These are phyloP conservation scores for Tetrapedia diversipes DNA, from an alignment of 2,888 invertebrate species.

Conservation along the genomic window DNA sequence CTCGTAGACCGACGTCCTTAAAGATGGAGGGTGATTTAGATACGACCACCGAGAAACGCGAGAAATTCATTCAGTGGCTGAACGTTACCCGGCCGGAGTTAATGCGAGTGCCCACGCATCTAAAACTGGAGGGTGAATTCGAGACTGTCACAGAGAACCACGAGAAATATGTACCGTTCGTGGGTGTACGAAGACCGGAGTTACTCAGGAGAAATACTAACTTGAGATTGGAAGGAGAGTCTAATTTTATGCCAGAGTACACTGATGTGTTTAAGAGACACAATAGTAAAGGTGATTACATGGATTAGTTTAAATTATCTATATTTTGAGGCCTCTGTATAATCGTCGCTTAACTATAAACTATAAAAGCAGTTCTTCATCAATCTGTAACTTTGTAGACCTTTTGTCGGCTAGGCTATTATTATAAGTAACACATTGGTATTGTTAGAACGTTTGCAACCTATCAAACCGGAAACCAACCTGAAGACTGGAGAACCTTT, in stretches of 20 bases:
- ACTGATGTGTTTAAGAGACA: slow-evolving; percentile 79
- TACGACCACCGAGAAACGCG: slow-evolving; percentile 83
- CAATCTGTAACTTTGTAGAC: too few relatives aligned
- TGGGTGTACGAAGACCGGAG: slow-evolving; percentile 82
- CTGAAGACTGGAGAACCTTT: slow-evolving; percentile 72
- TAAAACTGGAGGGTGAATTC: slow-evolving; percentile 84
- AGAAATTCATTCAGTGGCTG: slow-evolving; percentile 81
- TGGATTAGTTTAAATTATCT: neutral
- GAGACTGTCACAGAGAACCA: slow-evolving; percentile 83
- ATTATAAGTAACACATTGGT: too few relatives aligned
- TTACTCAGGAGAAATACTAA: slow-evolving; percentile 82
- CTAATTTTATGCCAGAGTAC: slow-evolving; percentile 82
- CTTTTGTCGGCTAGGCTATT: too few relatives aligned
- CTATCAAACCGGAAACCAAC: slow-evolving; percentile 72
- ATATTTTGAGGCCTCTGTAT: too few relatives aligned
- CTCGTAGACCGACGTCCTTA: slow-evolving; percentile 82
- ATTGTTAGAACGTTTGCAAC: slow-evolving; percentile 70
- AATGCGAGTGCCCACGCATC: slow-evolving; percentile 81
- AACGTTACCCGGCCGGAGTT: slow-evolving; percentile 82
- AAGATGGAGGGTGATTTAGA: slow-evolving; percentile 84
- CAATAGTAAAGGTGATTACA: slow-evolving; percentile 66
- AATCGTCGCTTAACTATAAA: too few relatives aligned
- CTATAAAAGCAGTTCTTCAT: too few relatives aligned
- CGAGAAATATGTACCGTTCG: slow-evolving; percentile 82
- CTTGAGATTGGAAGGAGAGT: slow-evolving; percentile 84